Percentiles rank a stretch among this genome's conserved stretches.
Evolutionary conservation across 2,113 vertebrate species (phyloP).

Genomic region (Myotis lucifugus): DNA sequence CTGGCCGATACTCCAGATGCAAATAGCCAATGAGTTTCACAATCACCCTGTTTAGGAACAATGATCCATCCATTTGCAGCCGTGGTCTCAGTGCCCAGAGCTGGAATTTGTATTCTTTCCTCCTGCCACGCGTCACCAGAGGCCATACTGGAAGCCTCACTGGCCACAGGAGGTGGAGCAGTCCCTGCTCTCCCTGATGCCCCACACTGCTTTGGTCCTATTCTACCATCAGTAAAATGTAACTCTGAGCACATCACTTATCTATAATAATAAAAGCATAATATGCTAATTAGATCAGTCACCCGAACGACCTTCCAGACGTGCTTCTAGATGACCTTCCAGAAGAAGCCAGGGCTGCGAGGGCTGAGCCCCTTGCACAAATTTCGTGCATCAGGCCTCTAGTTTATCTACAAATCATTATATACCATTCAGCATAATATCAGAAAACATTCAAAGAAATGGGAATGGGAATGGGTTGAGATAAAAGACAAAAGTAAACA

Average conservation of each 20-base stretch:
- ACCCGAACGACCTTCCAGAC: too few species aligned
- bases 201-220: background rate
- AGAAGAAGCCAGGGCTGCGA: too few species aligned
- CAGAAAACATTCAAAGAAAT: background rate
- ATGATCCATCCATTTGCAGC: background rate
- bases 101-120: background rate
- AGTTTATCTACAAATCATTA: background rate
- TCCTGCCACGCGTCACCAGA: background rate
- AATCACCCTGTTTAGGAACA: background rate
- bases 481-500: background rate
- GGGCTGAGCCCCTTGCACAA: too few species aligned
- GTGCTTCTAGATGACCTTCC: too few species aligned
- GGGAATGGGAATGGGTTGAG: background rate
- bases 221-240: background rate
- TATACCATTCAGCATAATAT: background rate
- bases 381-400: too few species aligned
- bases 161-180: rapidly evolving
- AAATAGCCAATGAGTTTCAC: background rate
- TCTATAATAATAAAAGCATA: too few species aligned
- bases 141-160: rapidly evolving
- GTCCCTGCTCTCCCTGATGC: background rate
- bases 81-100: background rate
- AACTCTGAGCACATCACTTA: background rate
- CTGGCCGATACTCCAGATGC: rapidly evolving
- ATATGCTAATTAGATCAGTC: too few species aligned